Conservation (phyloP, 2,888 invertebrate genomes). For the Chalcosyrphus nemorum region DNA sequence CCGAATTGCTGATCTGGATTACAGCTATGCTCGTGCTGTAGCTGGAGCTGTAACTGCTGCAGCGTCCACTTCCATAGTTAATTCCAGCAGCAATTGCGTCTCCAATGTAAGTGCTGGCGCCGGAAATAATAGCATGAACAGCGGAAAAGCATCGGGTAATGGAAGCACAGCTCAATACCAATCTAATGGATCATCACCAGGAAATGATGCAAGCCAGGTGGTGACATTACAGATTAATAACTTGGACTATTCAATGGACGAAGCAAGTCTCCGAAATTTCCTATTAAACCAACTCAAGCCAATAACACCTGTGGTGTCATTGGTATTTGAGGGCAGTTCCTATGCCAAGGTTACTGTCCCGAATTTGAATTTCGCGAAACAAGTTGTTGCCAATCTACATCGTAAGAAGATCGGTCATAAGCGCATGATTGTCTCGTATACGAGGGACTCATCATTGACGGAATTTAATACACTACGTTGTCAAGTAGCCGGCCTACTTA, state of each 20-base stretch:
- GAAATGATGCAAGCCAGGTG: constrained; percentile 76
- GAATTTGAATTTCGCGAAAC: constrained; percentile 83
- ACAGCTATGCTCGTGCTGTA: constrained; percentile 66
- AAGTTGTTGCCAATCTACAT: constrained; percentile 90
- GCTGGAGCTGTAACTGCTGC: constrained; percentile 42
- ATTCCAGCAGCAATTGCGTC: constrained; percentile 7
- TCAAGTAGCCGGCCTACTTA: constrained; percentile 87
- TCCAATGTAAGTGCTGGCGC: not conserved
- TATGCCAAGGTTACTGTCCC: constrained; percentile 82
- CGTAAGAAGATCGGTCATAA: constrained; percentile 91
- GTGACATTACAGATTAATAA: constrained; percentile 81
- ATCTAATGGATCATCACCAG: constrained; percentile 66
- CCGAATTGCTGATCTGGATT: constrained; percentile 43
- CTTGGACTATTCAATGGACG: constrained; percentile 81
- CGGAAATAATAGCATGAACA: constrained; percentile 1
- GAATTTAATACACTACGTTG: constrained; percentile 86
- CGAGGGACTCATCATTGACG: constrained; percentile 84
- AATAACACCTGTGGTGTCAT: constrained; percentile 81
- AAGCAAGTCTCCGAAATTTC: constrained; percentile 79
- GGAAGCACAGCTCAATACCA: constrained; percentile 38
- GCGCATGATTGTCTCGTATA: constrained; percentile 89
- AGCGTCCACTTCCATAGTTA: constrained; percentile 26
- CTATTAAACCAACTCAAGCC: constrained; percentile 81
- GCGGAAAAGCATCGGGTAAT: constrained; percentile 9
- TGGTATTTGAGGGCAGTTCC: constrained; percentile 80